Evolutionary conservation across 2,888 invertebrate species (phyloP).

Genomic region (Tetramorium bicarinatum): DNA sequence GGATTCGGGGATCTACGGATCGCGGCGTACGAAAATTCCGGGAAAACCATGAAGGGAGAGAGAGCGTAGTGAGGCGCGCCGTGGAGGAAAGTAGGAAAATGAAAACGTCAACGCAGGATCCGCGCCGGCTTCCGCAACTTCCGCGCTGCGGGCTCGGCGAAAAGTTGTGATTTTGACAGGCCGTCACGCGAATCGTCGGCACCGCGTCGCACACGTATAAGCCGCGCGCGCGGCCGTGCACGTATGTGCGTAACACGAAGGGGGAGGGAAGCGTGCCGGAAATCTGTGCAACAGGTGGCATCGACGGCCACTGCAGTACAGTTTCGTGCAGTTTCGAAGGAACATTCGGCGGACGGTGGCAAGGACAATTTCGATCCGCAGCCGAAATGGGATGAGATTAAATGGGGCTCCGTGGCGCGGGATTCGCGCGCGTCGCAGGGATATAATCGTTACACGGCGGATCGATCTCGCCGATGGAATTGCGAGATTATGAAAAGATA

Average conservation of each 20-base stretch:
- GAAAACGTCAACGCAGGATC: not conserved
- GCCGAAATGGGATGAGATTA: slow-evolving; percentile 52
- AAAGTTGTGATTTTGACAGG: slow-evolving; percentile 47
- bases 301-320: slow-evolving; percentile 74
- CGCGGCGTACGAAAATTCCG: not conserved
- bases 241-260: slow-evolving; percentile 24
- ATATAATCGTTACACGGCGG: not conserved
- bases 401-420: not conserved
- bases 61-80: not conserved
- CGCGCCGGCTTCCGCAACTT: not conserved
- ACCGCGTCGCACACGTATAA: not conserved
- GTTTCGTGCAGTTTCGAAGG: slow-evolving; percentile 76
- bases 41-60: not conserved
- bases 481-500: not conserved
- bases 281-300: slow-evolving; percentile 85
- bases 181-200: slow-evolving; percentile 39
- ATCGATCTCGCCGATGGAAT: slow-evolving; percentile 32
- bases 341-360: slow-evolving; percentile 40
- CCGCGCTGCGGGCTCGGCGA: slow-evolving; percentile 4
- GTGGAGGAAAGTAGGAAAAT: not conserved
- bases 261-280: slow-evolving; percentile 81
- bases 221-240: not conserved
- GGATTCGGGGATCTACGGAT: not conserved
- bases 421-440: not conserved
- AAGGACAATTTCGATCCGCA: slow-evolving; percentile 59